Conservation (phyloP, 1,140 invertebrate species). For the Drosophila mojavensis region DNA sequence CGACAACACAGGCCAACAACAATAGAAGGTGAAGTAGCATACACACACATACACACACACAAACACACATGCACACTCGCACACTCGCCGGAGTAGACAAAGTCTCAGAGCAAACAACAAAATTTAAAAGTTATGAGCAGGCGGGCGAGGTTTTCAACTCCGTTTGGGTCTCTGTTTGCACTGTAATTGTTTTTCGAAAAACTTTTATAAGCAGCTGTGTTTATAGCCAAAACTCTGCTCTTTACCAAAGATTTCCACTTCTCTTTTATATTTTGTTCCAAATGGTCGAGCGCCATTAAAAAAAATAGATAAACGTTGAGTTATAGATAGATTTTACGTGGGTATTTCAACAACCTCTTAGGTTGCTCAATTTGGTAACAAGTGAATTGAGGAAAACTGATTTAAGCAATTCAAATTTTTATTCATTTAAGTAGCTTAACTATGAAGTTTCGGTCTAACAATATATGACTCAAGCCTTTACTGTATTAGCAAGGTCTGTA, state of each 20-base stretch:
- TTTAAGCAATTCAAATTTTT: too few species aligned
- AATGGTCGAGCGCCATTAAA: conserved; percentile 2
- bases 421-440: too few species aligned
- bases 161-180: conserved; percentile 35
- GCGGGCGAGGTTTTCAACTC: not conserved
- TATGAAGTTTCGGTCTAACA: too few species aligned
- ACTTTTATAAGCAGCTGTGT: conserved; percentile 49
- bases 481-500: too few species aligned
- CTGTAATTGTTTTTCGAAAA: conserved; percentile 49
- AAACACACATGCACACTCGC: conserved; percentile 6
- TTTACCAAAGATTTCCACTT: conserved; percentile 8
- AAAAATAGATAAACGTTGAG: not conserved
- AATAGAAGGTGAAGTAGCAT: conserved; percentile 16
- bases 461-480: too few species aligned
- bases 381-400: too few species aligned
- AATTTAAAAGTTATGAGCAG: conserved; percentile 59
- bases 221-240: conserved; percentile 41
- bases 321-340: conserved; percentile 11
- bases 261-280: not conserved
- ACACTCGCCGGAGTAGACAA: conserved; percentile 52
- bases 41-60: conserved; percentile 10
- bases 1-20: conserved; percentile 28
- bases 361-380: too few species aligned
- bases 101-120: conserved; percentile 72
- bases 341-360: too few species aligned